A percentile compares a stretch with the other conserved stretches of the same genome.
phyloP scores from a whole-genome alignment of 2,888 invertebrate genomes.

The Aporophyla nigra region DNA sequence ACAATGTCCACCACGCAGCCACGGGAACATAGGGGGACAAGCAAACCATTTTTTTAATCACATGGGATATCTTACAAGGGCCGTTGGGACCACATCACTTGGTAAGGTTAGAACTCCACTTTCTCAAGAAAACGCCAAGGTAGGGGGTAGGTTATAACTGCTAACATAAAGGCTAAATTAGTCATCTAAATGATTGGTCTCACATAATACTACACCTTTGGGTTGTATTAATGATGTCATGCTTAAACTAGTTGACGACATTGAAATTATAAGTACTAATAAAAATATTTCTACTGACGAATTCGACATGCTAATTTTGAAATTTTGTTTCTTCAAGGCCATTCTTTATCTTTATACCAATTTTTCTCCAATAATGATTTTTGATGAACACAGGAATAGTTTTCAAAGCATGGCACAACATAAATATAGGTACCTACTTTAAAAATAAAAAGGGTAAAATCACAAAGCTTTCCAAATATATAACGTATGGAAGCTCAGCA shows the following conservation, averaged over 20 bases:
- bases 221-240: conserved; percentile 80
- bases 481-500: conserved; percentile 67
- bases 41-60: conserved; percentile 87
- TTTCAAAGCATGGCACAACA: conserved; percentile 58
- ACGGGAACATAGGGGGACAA: conserved; percentile 88
- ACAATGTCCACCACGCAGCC: conserved; percentile 84
- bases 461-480: conserved; percentile 67
- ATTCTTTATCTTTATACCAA: neutral
- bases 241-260: conserved; percentile 77
- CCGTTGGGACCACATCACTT: conserved; percentile 56
- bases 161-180: conserved; percentile 76
- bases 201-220: conserved; percentile 87
- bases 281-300: conserved; percentile 50
- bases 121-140: conserved; percentile 85
- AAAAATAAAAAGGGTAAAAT: conserved; percentile 42
- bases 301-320: conserved; percentile 44
- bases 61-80: conserved; percentile 73
- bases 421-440: conserved; percentile 28
- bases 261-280: conserved; percentile 64
- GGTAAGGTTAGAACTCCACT: conserved; percentile 75
- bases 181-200: conserved; percentile 74
- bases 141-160: conserved; percentile 84
- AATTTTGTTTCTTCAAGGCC: conserved; percentile 28
- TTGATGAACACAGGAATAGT: conserved; percentile 24
- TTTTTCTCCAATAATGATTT: conserved; percentile 10